Percentiles rank a stretch among this genome's conserved stretches.
Conservation (phyloP, 2,113 vertebrate genomes). For the Mandrillus leucophaeus region DNA sequence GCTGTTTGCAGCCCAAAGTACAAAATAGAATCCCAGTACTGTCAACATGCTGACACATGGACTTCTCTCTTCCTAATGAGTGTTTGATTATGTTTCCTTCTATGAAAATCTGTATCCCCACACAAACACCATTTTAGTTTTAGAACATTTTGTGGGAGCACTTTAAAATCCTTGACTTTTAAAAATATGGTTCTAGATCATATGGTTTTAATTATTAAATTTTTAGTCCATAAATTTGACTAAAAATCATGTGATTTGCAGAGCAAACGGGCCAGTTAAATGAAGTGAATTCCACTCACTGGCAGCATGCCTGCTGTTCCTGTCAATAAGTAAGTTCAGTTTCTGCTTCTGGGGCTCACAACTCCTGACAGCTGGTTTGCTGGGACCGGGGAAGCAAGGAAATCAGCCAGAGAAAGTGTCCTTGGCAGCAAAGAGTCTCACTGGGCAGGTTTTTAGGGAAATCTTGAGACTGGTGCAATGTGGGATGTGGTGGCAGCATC, state of each 20-base stretch:
- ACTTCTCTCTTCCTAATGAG: not conserved
- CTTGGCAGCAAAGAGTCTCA: constrained; percentile 85
- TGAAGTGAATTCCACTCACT: constrained; percentile 82
- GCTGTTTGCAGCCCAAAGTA: not conserved
- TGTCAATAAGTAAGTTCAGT: constrained; percentile 77
- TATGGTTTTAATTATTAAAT: constrained; percentile 77
- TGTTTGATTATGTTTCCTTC: not conserved
- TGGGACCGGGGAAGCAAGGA: constrained; percentile 81
- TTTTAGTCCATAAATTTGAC: constrained; percentile 79
- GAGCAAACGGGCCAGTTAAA: constrained; percentile 82
- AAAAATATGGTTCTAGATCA: constrained; percentile 65
- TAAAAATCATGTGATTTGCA: constrained; percentile 79
- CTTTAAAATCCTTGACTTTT: constrained; percentile 75
- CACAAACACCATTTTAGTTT: not conserved
- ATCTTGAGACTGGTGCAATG: constrained; percentile 79
- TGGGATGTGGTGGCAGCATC: constrained; percentile 78
- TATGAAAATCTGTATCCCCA: not conserved
- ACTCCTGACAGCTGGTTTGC: constrained; percentile 82
- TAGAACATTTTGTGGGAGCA: constrained; percentile 58
- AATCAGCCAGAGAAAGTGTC: constrained; percentile 84
- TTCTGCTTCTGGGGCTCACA: constrained; percentile 84
- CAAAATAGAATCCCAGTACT: not conserved
- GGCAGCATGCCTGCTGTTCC: constrained; percentile 80
- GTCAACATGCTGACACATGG: not conserved
- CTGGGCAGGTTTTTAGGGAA: constrained; percentile 82